Conservation (phyloP, 2,113 vertebrate species). For the Pluvianellus socialis region DNA sequence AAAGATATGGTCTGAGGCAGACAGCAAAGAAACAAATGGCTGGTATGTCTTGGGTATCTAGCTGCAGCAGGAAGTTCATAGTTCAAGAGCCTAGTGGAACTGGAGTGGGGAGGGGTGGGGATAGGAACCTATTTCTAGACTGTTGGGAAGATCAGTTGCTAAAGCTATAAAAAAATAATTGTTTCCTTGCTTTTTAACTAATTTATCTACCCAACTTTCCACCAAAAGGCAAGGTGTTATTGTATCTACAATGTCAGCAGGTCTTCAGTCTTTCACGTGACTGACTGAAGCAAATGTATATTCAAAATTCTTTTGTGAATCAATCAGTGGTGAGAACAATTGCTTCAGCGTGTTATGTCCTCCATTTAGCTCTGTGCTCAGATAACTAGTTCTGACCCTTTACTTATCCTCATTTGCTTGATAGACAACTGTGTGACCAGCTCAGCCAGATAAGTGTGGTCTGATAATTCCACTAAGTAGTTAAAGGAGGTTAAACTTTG, state of each 20-base stretch:
- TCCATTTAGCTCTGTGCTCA: background rate
- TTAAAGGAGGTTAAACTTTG: background rate
- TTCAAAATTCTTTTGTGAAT: background rate
- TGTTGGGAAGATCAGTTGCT: background rate
- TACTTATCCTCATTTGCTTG: background rate
- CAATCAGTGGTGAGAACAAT: background rate
- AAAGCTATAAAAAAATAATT: background rate
- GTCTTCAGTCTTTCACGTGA: background rate
- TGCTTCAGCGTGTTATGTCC: background rate
- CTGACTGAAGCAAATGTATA: background rate
- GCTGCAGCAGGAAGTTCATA: background rate
- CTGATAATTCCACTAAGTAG: background rate
- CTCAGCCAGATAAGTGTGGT: background rate
- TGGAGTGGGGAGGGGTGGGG: fast-evolving
- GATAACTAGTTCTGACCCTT: background rate
- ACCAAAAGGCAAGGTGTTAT: background rate
- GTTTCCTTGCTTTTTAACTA: background rate
- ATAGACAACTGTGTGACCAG: background rate
- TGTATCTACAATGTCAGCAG: background rate
- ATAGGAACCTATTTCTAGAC: background rate
- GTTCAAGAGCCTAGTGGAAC: background rate
- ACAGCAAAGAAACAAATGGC: background rate
- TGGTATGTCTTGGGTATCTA: background rate
- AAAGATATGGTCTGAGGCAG: background rate
- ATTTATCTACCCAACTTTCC: background rate